Evolutionary conservation across 2,113 vertebrate genomes (phyloP), one percentile per base, ranked within the genome.

Genomic region (Epinephelus cyanopodus): DNA sequence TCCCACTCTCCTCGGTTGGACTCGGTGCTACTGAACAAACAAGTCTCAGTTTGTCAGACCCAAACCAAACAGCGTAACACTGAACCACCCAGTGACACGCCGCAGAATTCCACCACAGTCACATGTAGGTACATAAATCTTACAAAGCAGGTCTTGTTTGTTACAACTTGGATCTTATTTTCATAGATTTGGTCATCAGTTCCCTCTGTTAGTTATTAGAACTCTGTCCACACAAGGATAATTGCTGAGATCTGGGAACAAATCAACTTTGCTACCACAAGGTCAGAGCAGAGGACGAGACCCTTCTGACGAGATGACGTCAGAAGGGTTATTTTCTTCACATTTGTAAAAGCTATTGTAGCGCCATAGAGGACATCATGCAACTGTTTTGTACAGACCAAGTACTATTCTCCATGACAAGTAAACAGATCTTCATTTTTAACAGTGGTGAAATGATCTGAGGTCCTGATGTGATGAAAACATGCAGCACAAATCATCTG

Each of bases 1-100:
- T 48, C 77, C 75, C 71, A 50, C 2, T 83, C 82, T 88, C 69
- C 57, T 65, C 84, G 79, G 70, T 52, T 80, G 81, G 84, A 87
- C 81, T 87, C 17, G 19, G 66, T n/a, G 77, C 52, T 69, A 66
- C 79, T 87, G 73, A 90, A 87, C 80, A 90, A 93, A 91, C 71
- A 72, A 82, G 67, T 83, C 71, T 65, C 78, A 86, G 81, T 90
- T 87, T 92, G 92, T 92, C 92, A 93, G 65, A 89, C 21, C 63
- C 57, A 66, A 82, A 89, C 50, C 74, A 66, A 48, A 83, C 71
- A 56, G 69, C 37, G 62, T 58, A 76, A 80, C 63, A 25, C 62
- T 50, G 57, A 82, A 73, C 27, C 64, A 50, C 23, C 58, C 11
- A 10, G 58, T 50, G 67, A 86, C 80, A 80, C 63, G 17, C 33